A percentile compares a stretch with the other conserved stretches of the same genome.
These are phyloP conservation scores for Drosophila takahashii DNA, from an alignment of 1,140 invertebrate species.

Conservation along the genomic window DNA sequence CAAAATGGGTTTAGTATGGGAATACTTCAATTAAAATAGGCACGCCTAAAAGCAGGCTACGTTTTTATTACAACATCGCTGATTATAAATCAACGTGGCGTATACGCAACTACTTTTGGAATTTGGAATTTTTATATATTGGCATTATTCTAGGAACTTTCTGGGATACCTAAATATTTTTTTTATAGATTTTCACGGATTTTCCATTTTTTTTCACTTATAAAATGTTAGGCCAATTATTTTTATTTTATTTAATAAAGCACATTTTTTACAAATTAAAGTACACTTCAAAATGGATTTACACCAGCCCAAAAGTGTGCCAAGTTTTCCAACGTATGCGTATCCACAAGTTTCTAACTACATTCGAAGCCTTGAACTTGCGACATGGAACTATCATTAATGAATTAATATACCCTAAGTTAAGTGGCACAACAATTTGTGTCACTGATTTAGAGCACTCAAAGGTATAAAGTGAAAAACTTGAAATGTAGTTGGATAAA, in stretches of 20 bases:
- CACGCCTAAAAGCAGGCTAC: slow-evolving; percentile 48
- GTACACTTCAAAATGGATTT: background rate
- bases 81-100: background rate
- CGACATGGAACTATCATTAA: background rate
- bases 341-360: background rate
- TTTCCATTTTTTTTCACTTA: no score
- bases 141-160: no score
- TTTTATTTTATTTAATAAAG: no score
- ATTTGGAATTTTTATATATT: no score
- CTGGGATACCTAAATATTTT: no score
- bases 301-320: background rate
- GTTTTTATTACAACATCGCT: background rate
- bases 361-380: slow-evolving; percentile 5
- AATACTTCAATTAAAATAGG: background rate
- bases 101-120: slow-evolving; percentile 12
- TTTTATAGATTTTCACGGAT: no score
- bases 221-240: no score
- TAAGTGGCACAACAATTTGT: background rate
- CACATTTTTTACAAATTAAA: background rate
- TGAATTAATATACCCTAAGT: background rate
- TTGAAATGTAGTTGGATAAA: slow-evolving; percentile 2
- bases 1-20: slow-evolving; percentile 4
- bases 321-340: background rate
- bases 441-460: background rate
- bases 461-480: background rate